phyloP scores from a whole-genome alignment of 2,797 vertebrate species.

The Hydrophis major region DNA sequence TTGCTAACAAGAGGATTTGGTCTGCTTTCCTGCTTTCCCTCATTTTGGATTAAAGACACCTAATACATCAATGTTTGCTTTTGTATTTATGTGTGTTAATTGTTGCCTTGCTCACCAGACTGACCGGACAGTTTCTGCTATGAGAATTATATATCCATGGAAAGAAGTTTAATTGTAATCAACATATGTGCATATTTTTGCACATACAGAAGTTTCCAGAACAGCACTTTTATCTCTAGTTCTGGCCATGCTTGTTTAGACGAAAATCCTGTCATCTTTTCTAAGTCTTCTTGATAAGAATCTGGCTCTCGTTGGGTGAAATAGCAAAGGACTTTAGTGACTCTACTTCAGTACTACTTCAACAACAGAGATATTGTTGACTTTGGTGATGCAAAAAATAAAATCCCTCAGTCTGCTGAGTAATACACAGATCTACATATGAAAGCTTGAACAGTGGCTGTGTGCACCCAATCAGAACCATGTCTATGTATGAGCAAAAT shows the following conservation, averaged over 20 bases:
- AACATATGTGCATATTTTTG: not conserved
- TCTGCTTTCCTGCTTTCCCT: conserved; percentile 62
- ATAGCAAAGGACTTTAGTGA: not conserved
- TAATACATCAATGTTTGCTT: conserved; percentile 38
- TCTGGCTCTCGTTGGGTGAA: not conserved
- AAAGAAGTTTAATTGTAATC: not conserved
- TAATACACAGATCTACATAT: not conserved
- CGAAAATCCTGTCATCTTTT: not conserved
- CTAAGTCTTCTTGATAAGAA: not conserved
- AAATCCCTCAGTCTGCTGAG: not conserved
- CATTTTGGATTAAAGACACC: conserved; percentile 69
- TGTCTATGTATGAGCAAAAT: not conserved
- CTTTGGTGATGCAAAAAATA: not conserved
- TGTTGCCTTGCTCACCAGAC: not conserved
- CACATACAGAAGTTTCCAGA: not conserved
- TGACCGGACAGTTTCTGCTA: not conserved
- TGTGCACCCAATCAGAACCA: not conserved
- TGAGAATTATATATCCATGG: not conserved
- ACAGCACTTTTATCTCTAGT: not conserved
- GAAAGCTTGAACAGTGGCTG: not conserved
- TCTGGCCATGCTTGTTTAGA: not conserved
- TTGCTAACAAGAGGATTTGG: conserved; percentile 58
- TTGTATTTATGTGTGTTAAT: conserved; percentile 19
- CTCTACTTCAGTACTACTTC: not conserved
- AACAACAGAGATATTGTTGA: not conserved